Evolutionary conservation across 2,797 vertebrate species (phyloP), one percentile per base, ranked within the genome.

Genomic region (Dryobates pubescens): DNA sequence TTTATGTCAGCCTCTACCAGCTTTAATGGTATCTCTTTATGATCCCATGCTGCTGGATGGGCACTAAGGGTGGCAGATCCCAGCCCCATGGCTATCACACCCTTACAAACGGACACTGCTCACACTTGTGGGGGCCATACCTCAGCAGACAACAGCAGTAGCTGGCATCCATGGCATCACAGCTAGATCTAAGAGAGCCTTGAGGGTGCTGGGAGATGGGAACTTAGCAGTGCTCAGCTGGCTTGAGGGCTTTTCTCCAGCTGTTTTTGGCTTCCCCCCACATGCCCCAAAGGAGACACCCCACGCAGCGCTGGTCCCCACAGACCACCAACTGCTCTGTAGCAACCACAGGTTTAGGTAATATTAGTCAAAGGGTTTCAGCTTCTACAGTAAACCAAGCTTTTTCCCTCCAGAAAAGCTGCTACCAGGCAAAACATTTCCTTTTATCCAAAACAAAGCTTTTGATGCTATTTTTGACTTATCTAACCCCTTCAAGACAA

Each of bases 21-120:
- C 45, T 65, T 80, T 65, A 64, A n/a, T 18, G 77, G 5, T 12
- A 26, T 4, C 8, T 70, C 24, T 77, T 72, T 43, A 30, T 0
- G 2, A 29, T 36, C 13, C n/a, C 10, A 1, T 41, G 22, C 18
- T 0, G 1, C 19, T 49, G 27, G 26, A 17, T 8, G 53, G 29
- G 47, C 57, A 17, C 6, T n/a, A 34, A 47, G 17, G n/a, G 17
- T 20, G 32, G 51, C 34, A 86, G 51, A 88, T 43, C 27, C n/a
- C 51, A 45, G 14, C 45, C 64, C 51, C 13, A 4, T 10, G 74
- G 32, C 59, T 41, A 51, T 26, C 32, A 73, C 7, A 34, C 7
- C 7, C 41, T 27, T 74, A 17, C 7, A 63, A 67, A 51, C 16
- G 32, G 19, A 36, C 13, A 29, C 23, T 64, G 32, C 6, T 16